Percentiles rank a stretch among this genome's conserved stretches.
Evolutionary conservation across 2,113 vertebrate species (phyloP).

Genomic region (Eolophus roseicapilla): DNA sequence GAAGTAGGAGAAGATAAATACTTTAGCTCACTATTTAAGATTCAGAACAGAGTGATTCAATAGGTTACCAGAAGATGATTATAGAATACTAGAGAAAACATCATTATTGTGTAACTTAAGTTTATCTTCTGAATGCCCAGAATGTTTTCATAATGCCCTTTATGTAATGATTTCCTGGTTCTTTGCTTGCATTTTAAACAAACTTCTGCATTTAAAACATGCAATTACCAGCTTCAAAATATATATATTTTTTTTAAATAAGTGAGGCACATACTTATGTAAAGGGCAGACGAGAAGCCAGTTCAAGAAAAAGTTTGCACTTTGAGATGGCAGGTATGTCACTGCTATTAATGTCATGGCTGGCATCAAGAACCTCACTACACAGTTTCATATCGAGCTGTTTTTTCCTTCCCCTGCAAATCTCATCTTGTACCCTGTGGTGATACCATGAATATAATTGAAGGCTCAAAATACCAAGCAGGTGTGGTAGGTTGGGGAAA

Average conservation of each 20-base stretch:
- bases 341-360: not conserved
- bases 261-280: not conserved
- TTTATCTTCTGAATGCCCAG: not conserved
- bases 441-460: not conserved
- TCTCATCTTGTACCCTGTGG: not conserved
- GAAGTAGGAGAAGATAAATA: not conserved
- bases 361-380: not conserved
- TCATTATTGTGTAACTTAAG: not conserved
- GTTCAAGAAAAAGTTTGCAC: not conserved
- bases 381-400: not conserved
- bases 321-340: not conserved
- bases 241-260: not conserved
- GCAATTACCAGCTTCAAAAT: not conserved
- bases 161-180: not conserved
- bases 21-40: not conserved
- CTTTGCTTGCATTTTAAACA: not conserved
- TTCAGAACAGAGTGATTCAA: not conserved
- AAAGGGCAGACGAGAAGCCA: not conserved
- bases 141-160: not conserved
- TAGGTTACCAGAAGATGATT: not conserved
- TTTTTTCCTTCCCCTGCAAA: not conserved
- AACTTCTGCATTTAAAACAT: not conserved
- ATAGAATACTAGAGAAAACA: not conserved
- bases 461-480: not conserved
- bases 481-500: not conserved